These are phyloP conservation scores for Phaethornis superciliosus DNA, from an alignment of 2,113 vertebrate genomes.

Conservation along the genomic window DNA sequence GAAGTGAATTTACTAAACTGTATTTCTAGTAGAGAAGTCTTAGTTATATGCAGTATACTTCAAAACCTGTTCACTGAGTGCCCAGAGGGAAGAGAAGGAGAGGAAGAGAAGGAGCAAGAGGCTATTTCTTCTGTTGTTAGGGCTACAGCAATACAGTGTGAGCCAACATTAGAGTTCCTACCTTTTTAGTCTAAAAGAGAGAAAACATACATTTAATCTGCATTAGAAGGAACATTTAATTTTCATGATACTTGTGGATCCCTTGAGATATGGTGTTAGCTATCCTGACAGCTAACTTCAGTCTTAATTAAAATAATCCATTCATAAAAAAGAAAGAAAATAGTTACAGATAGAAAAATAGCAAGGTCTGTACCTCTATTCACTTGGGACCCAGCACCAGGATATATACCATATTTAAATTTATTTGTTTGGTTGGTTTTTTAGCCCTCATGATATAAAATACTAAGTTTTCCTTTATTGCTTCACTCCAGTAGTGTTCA, in stretches of 20 bases:
- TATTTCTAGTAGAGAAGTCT: not conserved
- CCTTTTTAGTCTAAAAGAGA: not conserved
- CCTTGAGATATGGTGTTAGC: not conserved
- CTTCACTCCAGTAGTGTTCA: not conserved
- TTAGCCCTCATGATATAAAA: not conserved
- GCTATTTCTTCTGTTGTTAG: not conserved
- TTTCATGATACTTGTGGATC: not conserved
- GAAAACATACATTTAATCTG: not conserved
- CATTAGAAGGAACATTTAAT: not conserved
- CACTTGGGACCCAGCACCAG: not conserved
- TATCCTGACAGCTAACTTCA: not conserved
- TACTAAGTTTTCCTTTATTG: not conserved
- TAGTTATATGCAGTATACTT: not conserved
- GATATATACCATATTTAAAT: not conserved
- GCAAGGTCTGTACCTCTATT: not conserved
- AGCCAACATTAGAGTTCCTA: not conserved
- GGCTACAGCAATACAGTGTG: not conserved
- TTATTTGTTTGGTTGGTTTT: not conserved
- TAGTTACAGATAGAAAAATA: not conserved
- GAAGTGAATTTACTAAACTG: not conserved
- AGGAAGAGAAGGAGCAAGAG: not conserved
- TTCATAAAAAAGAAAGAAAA: not conserved
- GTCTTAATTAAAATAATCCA: not conserved
- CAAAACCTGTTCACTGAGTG: not conserved
- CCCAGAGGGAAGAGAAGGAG: not conserved